These are phyloP conservation scores for Pempheris klunzingeri DNA, from an alignment of 2,797 vertebrate species.

Conservation along the genomic window DNA sequence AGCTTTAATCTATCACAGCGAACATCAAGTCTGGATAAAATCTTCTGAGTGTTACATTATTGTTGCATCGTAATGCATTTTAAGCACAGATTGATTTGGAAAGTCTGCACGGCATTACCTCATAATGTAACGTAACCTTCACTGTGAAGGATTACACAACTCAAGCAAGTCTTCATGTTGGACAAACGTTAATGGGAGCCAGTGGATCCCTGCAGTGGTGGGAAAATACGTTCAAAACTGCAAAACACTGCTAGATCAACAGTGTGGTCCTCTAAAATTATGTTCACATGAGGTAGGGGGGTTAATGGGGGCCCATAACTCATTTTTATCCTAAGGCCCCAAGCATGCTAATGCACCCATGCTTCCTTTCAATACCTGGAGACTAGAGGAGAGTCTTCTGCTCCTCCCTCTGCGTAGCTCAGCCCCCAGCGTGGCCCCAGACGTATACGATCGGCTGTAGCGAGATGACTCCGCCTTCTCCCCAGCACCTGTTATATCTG, in stretches of 20 bases:
- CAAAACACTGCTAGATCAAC: background rate
- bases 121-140: background rate
- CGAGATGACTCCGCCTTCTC: constrained; percentile 82
- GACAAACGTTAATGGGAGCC: background rate
- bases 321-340: constrained; percentile 6
- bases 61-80: background rate
- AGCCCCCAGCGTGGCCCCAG: constrained; percentile 85
- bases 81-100: background rate
- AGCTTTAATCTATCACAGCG: background rate
- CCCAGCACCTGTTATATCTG: constrained; percentile 72
- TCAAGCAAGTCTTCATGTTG: background rate
- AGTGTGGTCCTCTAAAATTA: no score
- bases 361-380: constrained; percentile 78
- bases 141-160: background rate
- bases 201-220: background rate
- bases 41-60: background rate
- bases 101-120: background rate
- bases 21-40: background rate
- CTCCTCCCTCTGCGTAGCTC: constrained; percentile 85
- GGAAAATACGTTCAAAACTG: background rate
- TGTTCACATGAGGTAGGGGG: background rate
- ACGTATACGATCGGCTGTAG: constrained; percentile 87
- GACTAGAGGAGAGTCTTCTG: constrained; percentile 86
- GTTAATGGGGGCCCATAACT: background rate
- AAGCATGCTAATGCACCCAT: background rate